A percentile compares a stretch with the other conserved stretches of the same genome.
These are phyloP conservation scores for Aphelocoma coerulescens DNA, from an alignment of 2,113 vertebrate species.

Conservation along the genomic window DNA sequence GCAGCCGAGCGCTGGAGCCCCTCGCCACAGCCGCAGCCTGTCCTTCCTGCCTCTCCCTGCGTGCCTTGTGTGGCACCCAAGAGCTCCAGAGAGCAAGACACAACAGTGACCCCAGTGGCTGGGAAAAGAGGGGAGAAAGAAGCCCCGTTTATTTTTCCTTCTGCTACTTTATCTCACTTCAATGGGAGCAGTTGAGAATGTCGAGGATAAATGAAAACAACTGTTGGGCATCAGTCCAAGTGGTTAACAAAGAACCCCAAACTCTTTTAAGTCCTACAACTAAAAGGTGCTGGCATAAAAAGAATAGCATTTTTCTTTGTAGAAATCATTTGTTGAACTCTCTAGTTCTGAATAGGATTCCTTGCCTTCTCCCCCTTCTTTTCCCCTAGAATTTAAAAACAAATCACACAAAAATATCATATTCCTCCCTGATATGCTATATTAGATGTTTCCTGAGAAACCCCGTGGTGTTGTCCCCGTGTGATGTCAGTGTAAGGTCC, in stretches of 20 bases:
- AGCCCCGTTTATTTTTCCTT: slow-evolving; percentile 49
- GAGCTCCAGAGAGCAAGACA: not conserved
- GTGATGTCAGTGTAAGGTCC: not conserved
- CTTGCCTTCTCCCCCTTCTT: not conserved
- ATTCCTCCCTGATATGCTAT: not conserved
- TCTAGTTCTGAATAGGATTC: not conserved
- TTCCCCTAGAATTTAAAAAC: not conserved
- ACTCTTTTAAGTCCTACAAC: slow-evolving; percentile 64
- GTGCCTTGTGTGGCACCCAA: not conserved
- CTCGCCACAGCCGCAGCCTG: accelerated
- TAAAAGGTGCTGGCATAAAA: slow-evolving; percentile 65
- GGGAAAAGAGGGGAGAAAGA: not conserved
- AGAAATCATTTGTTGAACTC: slow-evolving; percentile 60
- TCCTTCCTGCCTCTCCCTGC: not conserved
- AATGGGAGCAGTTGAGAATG: slow-evolving; percentile 52
- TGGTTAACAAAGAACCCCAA: slow-evolving; percentile 64
- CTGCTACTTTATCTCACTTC: slow-evolving; percentile 68
- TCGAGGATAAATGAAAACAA: slow-evolving; percentile 67
- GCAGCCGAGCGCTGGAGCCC: not conserved
- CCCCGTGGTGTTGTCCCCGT: not conserved
- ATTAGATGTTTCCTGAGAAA: not conserved
- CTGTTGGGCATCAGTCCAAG: slow-evolving; percentile 64
- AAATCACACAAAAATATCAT: not conserved
- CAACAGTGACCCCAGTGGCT: not conserved
- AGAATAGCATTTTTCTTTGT: slow-evolving; percentile 64